phyloP scores from a whole-genome alignment of 2,888 invertebrate genomes.

The Pachycephus smyrnensis region DNA sequence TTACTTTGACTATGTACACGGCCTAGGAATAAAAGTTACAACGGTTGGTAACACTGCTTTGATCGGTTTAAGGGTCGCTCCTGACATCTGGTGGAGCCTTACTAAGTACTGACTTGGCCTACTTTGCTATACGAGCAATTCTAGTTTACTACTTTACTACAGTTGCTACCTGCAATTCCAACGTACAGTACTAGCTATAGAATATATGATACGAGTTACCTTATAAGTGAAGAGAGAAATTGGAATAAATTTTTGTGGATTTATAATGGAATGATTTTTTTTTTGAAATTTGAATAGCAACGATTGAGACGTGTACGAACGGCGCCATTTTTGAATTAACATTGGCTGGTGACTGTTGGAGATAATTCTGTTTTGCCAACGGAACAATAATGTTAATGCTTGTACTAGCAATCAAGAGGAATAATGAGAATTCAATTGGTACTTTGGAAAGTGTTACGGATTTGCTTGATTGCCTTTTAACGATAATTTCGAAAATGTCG shows the following conservation, averaged over 20 bases:
- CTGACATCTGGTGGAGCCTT: neutral
- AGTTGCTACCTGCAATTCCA: neutral
- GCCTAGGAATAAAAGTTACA: no score
- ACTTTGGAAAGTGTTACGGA: neutral
- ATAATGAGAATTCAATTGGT: neutral
- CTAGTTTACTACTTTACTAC: neutral
- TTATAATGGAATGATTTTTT: neutral
- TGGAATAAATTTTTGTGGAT: neutral
- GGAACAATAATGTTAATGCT: neutral
- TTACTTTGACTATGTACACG: no score
- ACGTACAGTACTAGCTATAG: neutral
- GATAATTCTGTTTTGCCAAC: neutral
- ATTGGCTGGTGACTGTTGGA: neutral
- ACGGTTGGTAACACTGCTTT: neutral
- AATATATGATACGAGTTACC: no score
- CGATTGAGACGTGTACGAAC: no score
- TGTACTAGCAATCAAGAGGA: neutral
- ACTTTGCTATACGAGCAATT: neutral
- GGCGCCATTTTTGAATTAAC: neutral
- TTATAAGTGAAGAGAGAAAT: neutral
- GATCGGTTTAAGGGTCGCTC: neutral
- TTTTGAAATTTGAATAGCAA: neutral
- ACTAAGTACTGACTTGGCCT: neutral
- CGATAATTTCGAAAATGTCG: neutral
- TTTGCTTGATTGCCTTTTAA: neutral